phyloP scores from a whole-genome alignment of 2,797 vertebrate genomes.

The Chelon auratus region DNA sequence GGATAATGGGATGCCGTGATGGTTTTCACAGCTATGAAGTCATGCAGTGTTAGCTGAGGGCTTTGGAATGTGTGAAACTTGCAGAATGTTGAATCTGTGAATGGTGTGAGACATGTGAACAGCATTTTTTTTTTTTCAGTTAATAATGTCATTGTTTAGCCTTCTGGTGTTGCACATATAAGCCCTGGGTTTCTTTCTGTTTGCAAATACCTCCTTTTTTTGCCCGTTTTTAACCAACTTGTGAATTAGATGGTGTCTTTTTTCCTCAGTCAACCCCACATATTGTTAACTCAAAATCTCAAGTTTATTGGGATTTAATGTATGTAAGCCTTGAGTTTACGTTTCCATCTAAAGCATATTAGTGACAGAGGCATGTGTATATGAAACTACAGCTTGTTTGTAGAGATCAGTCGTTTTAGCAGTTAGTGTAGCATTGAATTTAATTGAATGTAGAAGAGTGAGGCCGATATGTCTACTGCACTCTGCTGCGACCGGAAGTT shows the following conservation, averaged over 20 bases:
- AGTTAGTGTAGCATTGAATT: no score
- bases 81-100: constrained; percentile 54
- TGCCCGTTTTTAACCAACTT: constrained; percentile 23
- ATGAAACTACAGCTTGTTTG: no score
- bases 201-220: constrained; percentile 34
- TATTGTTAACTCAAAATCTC: no score
- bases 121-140: constrained; percentile 28
- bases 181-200: constrained; percentile 15
- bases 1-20: constrained; percentile 57
- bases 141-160: constrained; percentile 39
- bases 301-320: no score
- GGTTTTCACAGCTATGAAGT: constrained; percentile 60
- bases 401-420: no score
- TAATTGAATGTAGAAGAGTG: no score
- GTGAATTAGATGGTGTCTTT: constrained; percentile 8
- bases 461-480: no score
- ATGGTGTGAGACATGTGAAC: constrained; percentile 47
- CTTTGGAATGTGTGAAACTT: constrained; percentile 68
- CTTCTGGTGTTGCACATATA: constrained; percentile 14
- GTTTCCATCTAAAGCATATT: no score
- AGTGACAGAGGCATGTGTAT: no score
- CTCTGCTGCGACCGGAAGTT: no score
- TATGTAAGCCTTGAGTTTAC: no score
- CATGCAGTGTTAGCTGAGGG: constrained; percentile 46
- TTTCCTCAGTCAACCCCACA: no score